Evolutionary conservation across 2,113 vertebrate species (phyloP).

Genomic region (Centrocercus urophasianus): DNA sequence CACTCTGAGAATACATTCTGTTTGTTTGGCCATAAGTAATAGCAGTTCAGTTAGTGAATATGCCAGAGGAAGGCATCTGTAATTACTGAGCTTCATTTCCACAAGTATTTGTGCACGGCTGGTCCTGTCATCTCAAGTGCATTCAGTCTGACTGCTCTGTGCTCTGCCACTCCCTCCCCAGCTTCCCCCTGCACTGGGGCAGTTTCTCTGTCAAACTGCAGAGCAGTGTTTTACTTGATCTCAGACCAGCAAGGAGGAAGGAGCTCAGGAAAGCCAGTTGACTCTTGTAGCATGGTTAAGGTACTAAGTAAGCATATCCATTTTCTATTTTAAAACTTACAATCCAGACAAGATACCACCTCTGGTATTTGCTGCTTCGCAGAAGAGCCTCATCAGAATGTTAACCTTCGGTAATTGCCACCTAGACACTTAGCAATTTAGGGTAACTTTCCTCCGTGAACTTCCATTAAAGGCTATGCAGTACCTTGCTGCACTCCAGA

Average conservation of each 20-base stretch:
- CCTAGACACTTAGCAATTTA: background rate
- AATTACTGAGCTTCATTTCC: background rate
- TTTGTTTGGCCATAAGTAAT: background rate
- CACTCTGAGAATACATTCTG: background rate
- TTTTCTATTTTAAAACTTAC: background rate
- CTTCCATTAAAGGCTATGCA: background rate
- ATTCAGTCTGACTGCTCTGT: background rate
- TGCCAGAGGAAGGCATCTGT: background rate
- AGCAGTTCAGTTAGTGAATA: background rate
- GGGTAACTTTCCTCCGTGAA: background rate
- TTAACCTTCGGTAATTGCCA: background rate
- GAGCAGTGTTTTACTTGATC: background rate
- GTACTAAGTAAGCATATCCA: background rate
- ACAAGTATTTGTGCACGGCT: background rate
- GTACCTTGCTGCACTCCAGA: background rate
- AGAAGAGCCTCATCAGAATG: background rate
- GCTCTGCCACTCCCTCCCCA: background rate
- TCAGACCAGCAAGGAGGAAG: background rate
- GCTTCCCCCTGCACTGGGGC: background rate
- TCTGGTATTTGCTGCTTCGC: background rate
- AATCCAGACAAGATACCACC: background rate
- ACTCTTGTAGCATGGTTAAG: background rate
- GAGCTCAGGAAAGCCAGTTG: background rate
- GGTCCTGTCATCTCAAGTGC: background rate
- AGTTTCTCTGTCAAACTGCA: background rate